Conservation (phyloP, 2,888 invertebrate genomes). For the Sturmia bella region DNA sequence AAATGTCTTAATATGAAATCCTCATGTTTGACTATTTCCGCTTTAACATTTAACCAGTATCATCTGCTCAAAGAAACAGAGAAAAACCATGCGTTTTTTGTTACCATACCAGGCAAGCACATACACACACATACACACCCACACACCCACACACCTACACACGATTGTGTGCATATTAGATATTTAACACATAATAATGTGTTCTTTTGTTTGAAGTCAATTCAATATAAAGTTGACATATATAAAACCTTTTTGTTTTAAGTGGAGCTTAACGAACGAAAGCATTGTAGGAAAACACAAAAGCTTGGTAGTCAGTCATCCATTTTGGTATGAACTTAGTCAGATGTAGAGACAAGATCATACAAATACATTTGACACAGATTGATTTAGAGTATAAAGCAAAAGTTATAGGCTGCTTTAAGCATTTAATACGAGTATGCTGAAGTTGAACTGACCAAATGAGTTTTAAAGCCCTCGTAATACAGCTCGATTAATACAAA, state of each 20-base stretch:
- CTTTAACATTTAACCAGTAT: conserved; percentile 45
- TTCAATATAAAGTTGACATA: conserved; percentile 61
- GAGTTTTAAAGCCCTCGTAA: conserved; percentile 23
- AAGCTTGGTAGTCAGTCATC: conserved; percentile 28
- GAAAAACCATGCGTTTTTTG: conserved; percentile 6
- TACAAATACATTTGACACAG: conserved; percentile 66
- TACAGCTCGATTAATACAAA: background rate
- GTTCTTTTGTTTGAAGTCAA: conserved; percentile 62
- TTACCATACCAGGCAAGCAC: too few species aligned
- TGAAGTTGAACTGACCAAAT: conserved; percentile 24
- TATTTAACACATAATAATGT: conserved; percentile 40
- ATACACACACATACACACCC: background rate
- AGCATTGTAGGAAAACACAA: conserved; percentile 8
- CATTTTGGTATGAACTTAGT: conserved; percentile 29
- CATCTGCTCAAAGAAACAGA: conserved; percentile 13
- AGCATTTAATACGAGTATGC: background rate
- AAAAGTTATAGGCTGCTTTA: background rate
- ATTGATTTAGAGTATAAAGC: conserved; percentile 60
- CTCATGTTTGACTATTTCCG: conserved; percentile 57
- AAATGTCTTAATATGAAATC: conserved; percentile 50
- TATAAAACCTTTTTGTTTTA: conserved; percentile 56
- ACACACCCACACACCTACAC: background rate
- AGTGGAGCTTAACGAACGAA: conserved; percentile 21
- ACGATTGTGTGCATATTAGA: background rate
- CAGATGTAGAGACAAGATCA: conserved; percentile 56